phyloP scores from a whole-genome alignment of 2,113 vertebrate species.

The Pimephales promelas region DNA sequence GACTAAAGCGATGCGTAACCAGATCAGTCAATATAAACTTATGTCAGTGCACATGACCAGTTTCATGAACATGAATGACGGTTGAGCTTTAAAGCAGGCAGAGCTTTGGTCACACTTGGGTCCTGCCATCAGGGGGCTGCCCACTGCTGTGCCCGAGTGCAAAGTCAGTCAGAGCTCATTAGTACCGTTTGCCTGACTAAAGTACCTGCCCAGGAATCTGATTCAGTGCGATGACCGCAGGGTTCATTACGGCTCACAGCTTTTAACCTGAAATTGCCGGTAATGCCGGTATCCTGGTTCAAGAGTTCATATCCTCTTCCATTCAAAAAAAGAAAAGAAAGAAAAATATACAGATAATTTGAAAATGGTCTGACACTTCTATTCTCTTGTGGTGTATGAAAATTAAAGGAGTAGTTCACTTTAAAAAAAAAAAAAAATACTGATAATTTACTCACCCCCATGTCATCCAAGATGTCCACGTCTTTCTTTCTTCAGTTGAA shows the following conservation, averaged over 20 bases:
- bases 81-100: slow-evolving; percentile 60
- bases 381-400: not conserved
- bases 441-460: no score
- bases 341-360: not conserved
- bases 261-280: slow-evolving; percentile 57
- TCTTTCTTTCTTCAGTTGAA: no score
- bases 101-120: slow-evolving; percentile 64
- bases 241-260: slow-evolving; percentile 64
- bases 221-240: slow-evolving; percentile 14
- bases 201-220: slow-evolving; percentile 36
- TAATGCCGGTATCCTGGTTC: slow-evolving; percentile 69
- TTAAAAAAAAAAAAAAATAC: no score
- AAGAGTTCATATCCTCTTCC: slow-evolving; percentile 23
- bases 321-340: not conserved
- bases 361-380: not conserved
- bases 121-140: slow-evolving; percentile 58
- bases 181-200: slow-evolving; percentile 60
- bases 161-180: slow-evolving; percentile 67
- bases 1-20: slow-evolving; percentile 59
- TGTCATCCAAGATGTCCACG: no score
- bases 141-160: slow-evolving; percentile 30
- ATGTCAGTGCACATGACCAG: slow-evolving; percentile 56
- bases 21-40: slow-evolving; percentile 68
- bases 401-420: no score
- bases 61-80: slow-evolving; percentile 52